phyloP scores from a whole-genome alignment of 2,797 vertebrate species.

The Neopelma chrysocephalum region DNA sequence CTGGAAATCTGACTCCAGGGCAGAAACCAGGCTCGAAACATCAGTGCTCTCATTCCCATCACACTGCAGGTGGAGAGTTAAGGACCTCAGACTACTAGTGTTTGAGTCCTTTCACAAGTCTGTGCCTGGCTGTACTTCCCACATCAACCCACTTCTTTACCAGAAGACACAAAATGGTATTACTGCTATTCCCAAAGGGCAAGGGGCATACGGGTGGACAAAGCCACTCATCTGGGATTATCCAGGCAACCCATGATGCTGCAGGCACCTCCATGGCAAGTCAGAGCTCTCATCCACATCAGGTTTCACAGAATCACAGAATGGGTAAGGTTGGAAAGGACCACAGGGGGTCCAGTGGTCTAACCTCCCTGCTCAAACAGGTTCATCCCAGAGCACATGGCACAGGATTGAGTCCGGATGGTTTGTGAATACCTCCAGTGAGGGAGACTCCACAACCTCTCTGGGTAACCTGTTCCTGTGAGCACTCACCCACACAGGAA shows the following conservation, averaged over 20 bases:
- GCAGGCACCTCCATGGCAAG: neutral
- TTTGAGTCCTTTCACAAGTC: neutral
- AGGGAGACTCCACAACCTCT: neutral
- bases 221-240: neutral
- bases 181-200: neutral
- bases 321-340: neutral
- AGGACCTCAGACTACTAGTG: neutral
- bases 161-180: neutral
- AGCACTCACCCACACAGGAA: neutral
- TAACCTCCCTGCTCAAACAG: neutral
- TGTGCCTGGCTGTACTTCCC: neutral
- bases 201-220: accelerated
- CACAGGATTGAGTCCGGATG: neutral
- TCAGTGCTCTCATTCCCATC: neutral
- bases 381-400: neutral
- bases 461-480: too few species aligned
- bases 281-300: accelerated
- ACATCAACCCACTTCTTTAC: neutral
- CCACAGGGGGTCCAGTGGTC: too few species aligned
- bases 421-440: neutral
- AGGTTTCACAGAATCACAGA: neutral
- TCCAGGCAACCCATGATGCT: neutral
- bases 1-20: neutral
- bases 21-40: neutral
- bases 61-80: neutral